Evolutionary conservation across 2,888 invertebrate genomes (phyloP).

Genomic region (Silvanus unidentatus): DNA sequence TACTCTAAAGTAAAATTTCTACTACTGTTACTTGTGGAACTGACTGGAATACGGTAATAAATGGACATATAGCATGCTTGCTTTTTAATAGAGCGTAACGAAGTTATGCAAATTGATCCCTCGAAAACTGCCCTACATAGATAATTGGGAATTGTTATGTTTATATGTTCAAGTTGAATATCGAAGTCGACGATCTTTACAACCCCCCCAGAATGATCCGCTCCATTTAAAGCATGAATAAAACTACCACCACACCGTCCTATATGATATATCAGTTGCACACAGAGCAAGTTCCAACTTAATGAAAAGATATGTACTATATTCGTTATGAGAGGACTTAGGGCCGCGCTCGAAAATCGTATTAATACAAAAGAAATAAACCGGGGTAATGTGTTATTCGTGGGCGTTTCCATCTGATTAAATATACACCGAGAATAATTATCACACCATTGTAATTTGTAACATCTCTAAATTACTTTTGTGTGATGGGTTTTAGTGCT

Average conservation of each 20-base stretch:
- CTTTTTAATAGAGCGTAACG: too few species aligned
- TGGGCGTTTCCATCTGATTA: slow-evolving; percentile 43
- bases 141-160: too few species aligned
- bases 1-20: too few species aligned
- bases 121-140: too few species aligned
- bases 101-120: too few species aligned
- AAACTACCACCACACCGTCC: slow-evolving; percentile 28
- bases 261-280: slow-evolving; percentile 39
- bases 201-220: too few species aligned
- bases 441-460: slow-evolving; percentile 43
- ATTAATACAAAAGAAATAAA: slow-evolving; percentile 38
- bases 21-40: too few species aligned
- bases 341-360: slow-evolving; percentile 33
- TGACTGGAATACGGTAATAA: too few species aligned
- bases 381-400: slow-evolving; percentile 40
- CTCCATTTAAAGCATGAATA: slow-evolving; percentile 28
- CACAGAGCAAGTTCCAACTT: slow-evolving; percentile 34
- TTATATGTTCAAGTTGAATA: too few species aligned
- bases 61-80: too few species aligned
- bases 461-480: slow-evolving; percentile 37
- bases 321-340: slow-evolving; percentile 35
- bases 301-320: slow-evolving; percentile 46
- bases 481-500: slow-evolving; percentile 5
- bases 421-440: slow-evolving; percentile 40
- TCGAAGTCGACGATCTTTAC: too few species aligned